A percentile compares a stretch with the other conserved stretches of the same genome.
These are phyloP conservation scores for Eleutherodactylus coqui DNA, from an alignment of 2,797 vertebrate genomes.

Conservation along the genomic window DNA sequence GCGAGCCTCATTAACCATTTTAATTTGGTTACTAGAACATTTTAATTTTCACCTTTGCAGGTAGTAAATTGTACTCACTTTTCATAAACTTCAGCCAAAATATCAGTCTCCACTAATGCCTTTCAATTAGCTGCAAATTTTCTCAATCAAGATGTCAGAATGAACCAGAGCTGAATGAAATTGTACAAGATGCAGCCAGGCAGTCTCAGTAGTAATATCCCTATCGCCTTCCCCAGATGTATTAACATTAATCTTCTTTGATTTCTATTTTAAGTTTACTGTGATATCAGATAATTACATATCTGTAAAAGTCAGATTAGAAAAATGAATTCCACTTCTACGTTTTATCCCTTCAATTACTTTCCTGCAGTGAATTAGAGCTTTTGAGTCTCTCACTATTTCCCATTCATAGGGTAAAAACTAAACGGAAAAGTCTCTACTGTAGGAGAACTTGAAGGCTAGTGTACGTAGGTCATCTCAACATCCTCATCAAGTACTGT, in stretches of 20 bases:
- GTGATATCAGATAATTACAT: conserved; percentile 27
- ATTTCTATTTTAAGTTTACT: conserved; percentile 36
- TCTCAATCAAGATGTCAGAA: conserved; percentile 3
- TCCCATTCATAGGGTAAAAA: neutral
- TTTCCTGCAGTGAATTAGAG: neutral
- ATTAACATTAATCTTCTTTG: conserved; percentile 34
- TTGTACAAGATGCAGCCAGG: neutral
- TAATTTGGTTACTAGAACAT: neutral
- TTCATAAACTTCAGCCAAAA: neutral
- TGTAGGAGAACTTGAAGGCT: neutral
- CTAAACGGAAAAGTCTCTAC: neutral
- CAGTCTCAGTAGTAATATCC: neutral
- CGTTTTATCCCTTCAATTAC: conserved; percentile 4
- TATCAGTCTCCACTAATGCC: neutral
- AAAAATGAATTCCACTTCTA: conserved; percentile 5
- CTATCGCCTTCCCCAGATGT: neutral
- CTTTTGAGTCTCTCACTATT: neutral
- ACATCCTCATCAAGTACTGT: too few species aligned
- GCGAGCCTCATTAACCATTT: too few species aligned
- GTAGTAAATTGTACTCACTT: neutral
- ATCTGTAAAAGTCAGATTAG: conserved; percentile 31
- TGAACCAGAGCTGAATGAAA: conserved; percentile 6
- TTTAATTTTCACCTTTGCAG: neutral
- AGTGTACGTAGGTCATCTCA: too few species aligned
- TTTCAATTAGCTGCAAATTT: neutral